These are phyloP conservation scores for Armadillidium nasatum DNA, from an alignment of 1,140 invertebrate species.

Conservation along the genomic window DNA sequence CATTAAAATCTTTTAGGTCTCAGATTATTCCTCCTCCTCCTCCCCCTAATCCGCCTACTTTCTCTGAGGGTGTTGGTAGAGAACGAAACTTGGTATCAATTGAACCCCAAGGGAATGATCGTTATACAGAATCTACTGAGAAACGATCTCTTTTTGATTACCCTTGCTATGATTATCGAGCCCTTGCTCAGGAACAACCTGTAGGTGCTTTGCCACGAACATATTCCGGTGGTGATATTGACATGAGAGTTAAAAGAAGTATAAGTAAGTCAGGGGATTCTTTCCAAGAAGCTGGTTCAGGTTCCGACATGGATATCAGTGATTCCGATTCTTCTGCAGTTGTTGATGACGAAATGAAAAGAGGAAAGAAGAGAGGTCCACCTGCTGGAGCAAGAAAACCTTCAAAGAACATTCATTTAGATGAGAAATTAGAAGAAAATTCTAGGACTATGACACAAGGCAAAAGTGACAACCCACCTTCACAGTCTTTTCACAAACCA, in stretches of 20 bases:
- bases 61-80: not conserved
- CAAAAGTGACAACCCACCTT: not conserved
- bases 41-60: not conserved
- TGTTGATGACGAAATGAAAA: not conserved
- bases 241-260: conserved; percentile 2
- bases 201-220: not conserved
- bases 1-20: not conserved
- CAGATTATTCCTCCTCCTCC: not conserved
- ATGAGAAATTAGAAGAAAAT: not conserved
- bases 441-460: too few relatives aligned
- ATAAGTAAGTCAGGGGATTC: not conserved
- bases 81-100: not conserved
- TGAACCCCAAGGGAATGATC: not conserved
- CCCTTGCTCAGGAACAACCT: not conserved
- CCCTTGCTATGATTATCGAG: not conserved
- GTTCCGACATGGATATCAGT: not conserved
- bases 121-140: not conserved
- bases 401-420: not conserved
- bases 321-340: not conserved
- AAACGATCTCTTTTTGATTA: not conserved
- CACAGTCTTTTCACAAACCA: not conserved
- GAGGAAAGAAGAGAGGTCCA: not conserved
- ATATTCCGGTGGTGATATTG: not conserved
- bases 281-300: not conserved
- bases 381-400: not conserved